Percentiles rank a stretch among this genome's conserved stretches.
Conservation (phyloP, 2,888 invertebrate genomes). For the Pemphredon lugubris region DNA sequence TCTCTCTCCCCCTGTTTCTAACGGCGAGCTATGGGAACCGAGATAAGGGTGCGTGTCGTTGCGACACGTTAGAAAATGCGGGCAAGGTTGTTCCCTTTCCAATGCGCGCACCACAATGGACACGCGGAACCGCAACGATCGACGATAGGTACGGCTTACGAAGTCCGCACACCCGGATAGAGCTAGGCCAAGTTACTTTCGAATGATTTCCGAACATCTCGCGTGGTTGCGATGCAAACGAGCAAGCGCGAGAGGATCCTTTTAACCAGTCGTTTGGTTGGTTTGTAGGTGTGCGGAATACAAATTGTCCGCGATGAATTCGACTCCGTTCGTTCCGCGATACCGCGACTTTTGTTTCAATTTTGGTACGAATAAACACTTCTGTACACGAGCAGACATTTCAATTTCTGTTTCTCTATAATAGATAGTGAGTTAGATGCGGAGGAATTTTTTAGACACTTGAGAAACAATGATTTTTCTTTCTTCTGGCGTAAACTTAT, state of each 20-base stretch:
- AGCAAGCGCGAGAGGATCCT: too few species aligned
- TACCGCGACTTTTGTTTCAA: too few species aligned
- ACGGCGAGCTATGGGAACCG: neutral
- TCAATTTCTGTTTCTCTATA: too few species aligned
- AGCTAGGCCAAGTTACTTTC: slow-evolving; percentile 54
- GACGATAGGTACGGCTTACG: slow-evolving; percentile 40
- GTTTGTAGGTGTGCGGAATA: slow-evolving; percentile 4
- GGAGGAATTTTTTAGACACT: too few species aligned
- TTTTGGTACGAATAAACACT: too few species aligned
- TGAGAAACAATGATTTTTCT: too few species aligned
- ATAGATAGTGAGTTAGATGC: too few species aligned
- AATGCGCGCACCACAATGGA: slow-evolving; percentile 54
- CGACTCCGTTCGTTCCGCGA: too few species aligned
- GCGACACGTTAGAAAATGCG: slow-evolving; percentile 61
- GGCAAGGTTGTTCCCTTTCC: slow-evolving; percentile 65
- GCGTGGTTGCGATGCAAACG: slow-evolving; percentile 16
- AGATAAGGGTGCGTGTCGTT: slow-evolving; percentile 43
- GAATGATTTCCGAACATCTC: slow-evolving; percentile 55
- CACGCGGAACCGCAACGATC: slow-evolving; percentile 63
- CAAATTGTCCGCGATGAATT: too few species aligned
- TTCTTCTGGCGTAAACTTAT: too few species aligned
- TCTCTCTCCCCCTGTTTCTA: neutral
- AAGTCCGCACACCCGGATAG: slow-evolving; percentile 57
- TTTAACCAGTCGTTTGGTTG: slow-evolving; percentile 11
- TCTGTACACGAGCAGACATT: too few species aligned